A percentile compares a stretch with the other conserved stretches of the same genome.
phyloP scores from a whole-genome alignment of 2,888 invertebrate genomes.

The Andrena haemorrhoa region DNA sequence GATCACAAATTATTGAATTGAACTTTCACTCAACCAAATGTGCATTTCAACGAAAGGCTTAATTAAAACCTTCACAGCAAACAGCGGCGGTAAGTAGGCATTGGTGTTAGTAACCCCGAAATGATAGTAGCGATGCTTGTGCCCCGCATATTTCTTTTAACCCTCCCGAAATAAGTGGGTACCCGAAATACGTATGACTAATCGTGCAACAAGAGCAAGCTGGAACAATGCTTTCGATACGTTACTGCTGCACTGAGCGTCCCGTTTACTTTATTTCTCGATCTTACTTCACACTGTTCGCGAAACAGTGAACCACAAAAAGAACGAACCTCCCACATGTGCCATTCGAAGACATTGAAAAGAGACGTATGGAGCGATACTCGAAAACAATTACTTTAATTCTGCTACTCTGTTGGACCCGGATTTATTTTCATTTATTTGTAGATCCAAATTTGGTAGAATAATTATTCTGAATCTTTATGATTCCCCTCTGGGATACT shows the following conservation, averaged over 20 bases:
- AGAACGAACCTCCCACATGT: neutral
- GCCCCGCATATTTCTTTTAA: slow-evolving; percentile 60
- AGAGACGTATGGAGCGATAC: neutral
- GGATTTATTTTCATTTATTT: neutral
- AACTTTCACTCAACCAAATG: slow-evolving; percentile 37
- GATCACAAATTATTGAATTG: neutral
- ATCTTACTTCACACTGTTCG: neutral
- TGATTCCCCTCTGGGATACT: neutral
- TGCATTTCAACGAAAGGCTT: slow-evolving; percentile 42
- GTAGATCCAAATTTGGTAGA: neutral
- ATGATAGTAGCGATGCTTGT: slow-evolving; percentile 54
- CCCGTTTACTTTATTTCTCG: neutral
- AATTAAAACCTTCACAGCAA: slow-evolving; percentile 27
- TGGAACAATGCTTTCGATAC: slow-evolving; percentile 52
- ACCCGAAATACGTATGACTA: slow-evolving; percentile 59
- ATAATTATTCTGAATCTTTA: too few species aligned
- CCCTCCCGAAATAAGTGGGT: slow-evolving; percentile 56
- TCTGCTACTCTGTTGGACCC: neutral
- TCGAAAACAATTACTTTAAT: neutral
- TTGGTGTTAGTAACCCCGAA: slow-evolving; percentile 59
- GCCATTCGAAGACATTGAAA: neutral
- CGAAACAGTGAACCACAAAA: neutral
- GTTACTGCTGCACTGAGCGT: slow-evolving; percentile 33
- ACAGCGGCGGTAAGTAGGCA: neutral
- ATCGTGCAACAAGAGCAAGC: slow-evolving; percentile 61